Evolutionary conservation across 2,113 vertebrate genomes (phyloP), one percentile per base, ranked within the genome.

Genomic region (Piprites chloris): DNA sequence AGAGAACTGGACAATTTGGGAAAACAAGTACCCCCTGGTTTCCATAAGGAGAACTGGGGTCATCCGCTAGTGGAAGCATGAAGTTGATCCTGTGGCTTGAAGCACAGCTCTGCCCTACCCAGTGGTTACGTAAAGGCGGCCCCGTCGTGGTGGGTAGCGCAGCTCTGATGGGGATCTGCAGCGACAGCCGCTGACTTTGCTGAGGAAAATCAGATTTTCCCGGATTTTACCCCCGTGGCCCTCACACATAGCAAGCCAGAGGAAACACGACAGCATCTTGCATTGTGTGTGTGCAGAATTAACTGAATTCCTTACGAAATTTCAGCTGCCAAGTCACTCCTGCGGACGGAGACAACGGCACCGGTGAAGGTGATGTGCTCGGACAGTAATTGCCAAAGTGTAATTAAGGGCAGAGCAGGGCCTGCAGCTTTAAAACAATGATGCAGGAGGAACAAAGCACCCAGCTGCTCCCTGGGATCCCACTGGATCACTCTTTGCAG

Each of bases 271-370:
- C 0, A 33, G 76, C 61, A 62, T 62, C 89, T 15, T 6, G 22
- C 6, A 1, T 4, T 37, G 9, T n/a, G 28, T 11, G 44, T 20
- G 68, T 17, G 81, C 4, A 23, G 62, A 35, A 50, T 6, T 26
- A 85, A 33, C 78, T 7, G 2, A 9, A 8, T 3, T 76, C 59
- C 62, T 61, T 11, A 1, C 0, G 5, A 24, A 42, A 88, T 14
- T 53, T 28, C 89, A 49, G 72, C 44, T 49, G 56, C 89, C 35
- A 9, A 14, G 44, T 12, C 27, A 1, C 68, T 75, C 27, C 7
- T 27, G 44, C 1, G 0, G 8, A 7, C 0, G 26, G 6, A 39
- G 50, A 24, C 59, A 21, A 2, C 0, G 2, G 58, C 61, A 22
- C 67, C 1, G 1, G 52, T 4, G 35, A 39, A 12, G 66, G 56